Percentiles rank a stretch among this genome's conserved stretches.
phyloP scores from a whole-genome alignment of 64 coral and sea anemone species.

The Actinia equina region DNA sequence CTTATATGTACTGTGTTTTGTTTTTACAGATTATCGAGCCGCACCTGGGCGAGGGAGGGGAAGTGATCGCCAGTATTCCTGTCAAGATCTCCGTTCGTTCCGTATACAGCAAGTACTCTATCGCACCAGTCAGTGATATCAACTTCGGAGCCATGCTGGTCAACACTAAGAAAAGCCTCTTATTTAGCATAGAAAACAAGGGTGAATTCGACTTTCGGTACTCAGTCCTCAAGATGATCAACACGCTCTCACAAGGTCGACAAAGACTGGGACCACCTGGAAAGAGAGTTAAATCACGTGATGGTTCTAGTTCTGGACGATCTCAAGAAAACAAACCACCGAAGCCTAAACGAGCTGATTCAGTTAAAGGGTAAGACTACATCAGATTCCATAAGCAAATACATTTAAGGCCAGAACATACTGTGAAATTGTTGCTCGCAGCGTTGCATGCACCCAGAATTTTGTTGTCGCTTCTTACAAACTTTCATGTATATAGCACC shows the following conservation, averaged over 20 bases:
- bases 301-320: slow-evolving; percentile 89
- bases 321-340: slow-evolving; percentile 83
- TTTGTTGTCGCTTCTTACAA: no score
- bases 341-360: slow-evolving; percentile 90
- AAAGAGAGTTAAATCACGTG: slow-evolving; percentile 81
- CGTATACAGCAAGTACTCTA: slow-evolving; percentile 82
- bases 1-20: no score
- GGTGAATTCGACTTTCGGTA: slow-evolving; percentile 97
- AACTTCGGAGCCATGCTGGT: slow-evolving; percentile 95
- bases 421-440: no score
- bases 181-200: slow-evolving; percentile 86
- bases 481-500: no score
- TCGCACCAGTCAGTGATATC: slow-evolving; percentile 83
- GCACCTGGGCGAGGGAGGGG: slow-evolving; percentile 83
- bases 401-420: no score
- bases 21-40: slow-evolving; percentile 85
- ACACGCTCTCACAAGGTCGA: slow-evolving; percentile 77
- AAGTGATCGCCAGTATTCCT: slow-evolving; percentile 96
- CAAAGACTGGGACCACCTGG: slow-evolving; percentile 73
- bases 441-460: no score
- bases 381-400: neutral
- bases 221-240: slow-evolving; percentile 93
- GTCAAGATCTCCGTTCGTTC: slow-evolving; percentile 94
- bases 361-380: slow-evolving; percentile 73
- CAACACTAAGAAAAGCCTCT: slow-evolving; percentile 76